Base-by-base conservation (phyloP, 2,797 vertebrate genomes). In the Melanotaenia pygmaea region DNA sequence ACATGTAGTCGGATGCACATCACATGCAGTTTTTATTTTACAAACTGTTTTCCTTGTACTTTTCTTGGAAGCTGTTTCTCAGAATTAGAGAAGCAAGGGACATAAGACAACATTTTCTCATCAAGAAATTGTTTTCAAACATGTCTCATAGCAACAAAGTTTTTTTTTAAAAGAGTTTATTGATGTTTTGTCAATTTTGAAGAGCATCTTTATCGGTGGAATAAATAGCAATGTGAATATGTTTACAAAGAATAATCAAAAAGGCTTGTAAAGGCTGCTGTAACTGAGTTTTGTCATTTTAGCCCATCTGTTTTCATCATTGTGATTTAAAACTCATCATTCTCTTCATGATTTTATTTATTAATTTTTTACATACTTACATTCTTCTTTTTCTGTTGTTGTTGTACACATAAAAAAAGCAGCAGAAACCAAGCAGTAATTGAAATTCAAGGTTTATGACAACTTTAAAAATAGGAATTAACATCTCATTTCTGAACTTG, bases 21-120 rank as follows among this genome's bases (percentile, higher is more conserved):
- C 30, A 30, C 59, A 50, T 14, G 1, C 43, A 40, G 9, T 54
- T 59, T 70, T 38, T 57, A 10, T 76, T 78, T 74, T 38, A 38
- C 59, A 35, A 32, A 37, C 30, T 59, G 40, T 65, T 3, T 26
- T 58, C 64, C 56, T 71, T 32, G 20, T 28, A 13, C 38, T 67
- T 16, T 73, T 76, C 76, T 72, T 77, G 61, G 82, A 75, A 82
- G 37, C 54, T 75, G 79, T 79, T 72, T 67, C 64, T 68, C 64
- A 50, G 73, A 82, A 88, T 84, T 80, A 79, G 51, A 79, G 75
- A 59, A 76, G 71, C 57, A 35, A 72, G 77, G 77, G 60, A 70
- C 86, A 88, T 88, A 74, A 67, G 67, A 76, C 63, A 56, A 67
- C 64, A 79, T 86, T 80, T 86, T 70, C 70, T 84, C 76, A 85